Percentiles rank a stretch among this genome's conserved stretches.
Evolutionary conservation across 2,888 invertebrate species (phyloP).

Genomic region (Lithosia quadra): DNA sequence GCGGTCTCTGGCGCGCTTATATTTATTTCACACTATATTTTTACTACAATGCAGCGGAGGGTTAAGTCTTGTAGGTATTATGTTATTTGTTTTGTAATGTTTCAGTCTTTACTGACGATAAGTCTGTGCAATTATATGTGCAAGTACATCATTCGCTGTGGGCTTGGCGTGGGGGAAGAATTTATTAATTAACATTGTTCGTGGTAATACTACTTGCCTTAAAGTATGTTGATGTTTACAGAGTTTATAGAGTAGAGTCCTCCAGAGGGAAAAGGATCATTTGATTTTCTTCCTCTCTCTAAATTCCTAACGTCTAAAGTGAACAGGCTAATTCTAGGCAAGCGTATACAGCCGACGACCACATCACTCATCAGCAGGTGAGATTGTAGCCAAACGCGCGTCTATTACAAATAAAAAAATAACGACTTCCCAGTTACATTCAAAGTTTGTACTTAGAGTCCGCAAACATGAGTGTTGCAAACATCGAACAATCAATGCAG

Average conservation of each 20-base stretch:
- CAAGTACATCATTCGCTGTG: not conserved
- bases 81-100: not conserved
- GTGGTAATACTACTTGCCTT: not conserved
- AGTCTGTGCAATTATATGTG: slow-evolving; percentile 2
- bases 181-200: slow-evolving; percentile 2
- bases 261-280: not conserved
- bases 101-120: not conserved
- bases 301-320: too few relatives aligned
- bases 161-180: not conserved
- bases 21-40: slow-evolving; percentile 55
- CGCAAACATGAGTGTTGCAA: too few relatives aligned
- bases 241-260: not conserved
- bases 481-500: not conserved
- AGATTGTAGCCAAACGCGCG: too few relatives aligned
- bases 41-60: slow-evolving; percentile 47
- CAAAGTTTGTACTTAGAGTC: too few relatives aligned
- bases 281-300: too few relatives aligned
- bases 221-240: not conserved
- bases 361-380: too few relatives aligned
- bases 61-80: slow-evolving; percentile 26
- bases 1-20: slow-evolving; percentile 45
- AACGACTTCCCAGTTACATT: too few relatives aligned
- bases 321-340: too few relatives aligned
- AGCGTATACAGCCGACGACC: too few relatives aligned
- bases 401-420: too few relatives aligned